Conservation (phyloP, 1,140 invertebrate species). For the Saxidomus purpurata region DNA sequence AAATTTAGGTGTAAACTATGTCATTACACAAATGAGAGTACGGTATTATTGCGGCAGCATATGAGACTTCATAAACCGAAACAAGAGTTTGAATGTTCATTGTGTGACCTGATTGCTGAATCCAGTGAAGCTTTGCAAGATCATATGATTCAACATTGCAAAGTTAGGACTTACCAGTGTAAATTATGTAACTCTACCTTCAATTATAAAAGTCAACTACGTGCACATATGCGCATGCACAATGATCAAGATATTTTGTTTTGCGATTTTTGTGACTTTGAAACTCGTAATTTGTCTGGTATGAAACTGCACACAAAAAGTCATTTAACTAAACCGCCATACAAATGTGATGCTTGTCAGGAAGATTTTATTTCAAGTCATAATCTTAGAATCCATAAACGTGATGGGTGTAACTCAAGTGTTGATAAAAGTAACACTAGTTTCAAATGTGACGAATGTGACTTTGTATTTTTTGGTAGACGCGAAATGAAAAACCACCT, state of each 20-base stretch:
- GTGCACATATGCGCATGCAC: constrained; percentile 85
- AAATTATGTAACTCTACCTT: constrained; percentile 83
- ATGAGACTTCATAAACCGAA: constrained; percentile 85
- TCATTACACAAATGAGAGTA: constrained; percentile 82
- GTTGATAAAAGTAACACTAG: constrained; percentile 68
- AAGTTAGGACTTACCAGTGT: constrained; percentile 84
- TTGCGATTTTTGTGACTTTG: constrained; percentile 83
- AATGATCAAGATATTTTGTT: constrained; percentile 82
- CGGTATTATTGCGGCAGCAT: constrained; percentile 80
- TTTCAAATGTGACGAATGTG: constrained; percentile 77
- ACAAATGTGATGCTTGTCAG: constrained; percentile 77
- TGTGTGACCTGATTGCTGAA: constrained; percentile 83
- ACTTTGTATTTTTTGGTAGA: constrained; percentile 69
- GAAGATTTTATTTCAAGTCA: constrained; percentile 74
- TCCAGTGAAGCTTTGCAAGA: constrained; percentile 82
- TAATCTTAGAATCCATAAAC: constrained; percentile 74
- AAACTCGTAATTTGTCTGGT: constrained; percentile 76
- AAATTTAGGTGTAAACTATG: constrained; percentile 84
- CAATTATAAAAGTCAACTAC: constrained; percentile 85
- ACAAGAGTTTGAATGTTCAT: constrained; percentile 84
- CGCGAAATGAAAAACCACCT: constrained; percentile 65
- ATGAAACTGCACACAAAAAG: constrained; percentile 80
- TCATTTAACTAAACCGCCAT: constrained; percentile 72
- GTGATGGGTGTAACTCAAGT: constrained; percentile 66
- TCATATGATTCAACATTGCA: constrained; percentile 86